phyloP scores from a whole-genome alignment of 2,797 vertebrate genomes.

The Thunnus albacares region DNA sequence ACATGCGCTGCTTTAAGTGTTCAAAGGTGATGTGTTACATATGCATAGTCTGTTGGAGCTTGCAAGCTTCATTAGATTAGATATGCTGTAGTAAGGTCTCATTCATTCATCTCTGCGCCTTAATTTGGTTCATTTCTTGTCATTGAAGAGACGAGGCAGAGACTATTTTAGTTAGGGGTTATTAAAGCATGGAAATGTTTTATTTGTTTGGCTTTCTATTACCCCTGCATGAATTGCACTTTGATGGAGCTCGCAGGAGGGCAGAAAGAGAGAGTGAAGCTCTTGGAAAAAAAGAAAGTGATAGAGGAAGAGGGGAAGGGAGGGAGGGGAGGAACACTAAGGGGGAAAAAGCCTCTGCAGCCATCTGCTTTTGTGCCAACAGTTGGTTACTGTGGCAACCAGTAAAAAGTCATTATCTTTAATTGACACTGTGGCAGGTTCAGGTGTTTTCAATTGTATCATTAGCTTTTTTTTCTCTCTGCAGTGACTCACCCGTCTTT shows the following conservation, averaged over 20 bases:
- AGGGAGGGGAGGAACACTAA: background rate
- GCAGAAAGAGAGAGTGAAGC: conserved; percentile 42
- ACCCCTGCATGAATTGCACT: conserved; percentile 50
- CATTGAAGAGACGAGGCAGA: conserved; percentile 25
- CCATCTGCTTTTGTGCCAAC: conserved; percentile 79
- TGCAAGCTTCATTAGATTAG: conserved; percentile 5
- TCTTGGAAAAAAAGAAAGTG: conserved; percentile 43
- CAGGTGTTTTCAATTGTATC: conserved; percentile 85
- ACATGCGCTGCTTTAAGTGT: conserved; percentile 28
- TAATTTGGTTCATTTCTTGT: conserved; percentile 23
- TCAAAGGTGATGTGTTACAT: conserved; percentile 28
- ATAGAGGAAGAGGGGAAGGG: conserved; percentile 34
- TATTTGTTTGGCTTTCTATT: conserved; percentile 53
- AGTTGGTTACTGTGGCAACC: conserved; percentile 86
- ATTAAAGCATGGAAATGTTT: conserved; percentile 46
- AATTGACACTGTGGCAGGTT: conserved; percentile 85
- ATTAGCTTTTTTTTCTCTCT: conserved; percentile 60
- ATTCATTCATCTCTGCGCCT: conserved; percentile 27
- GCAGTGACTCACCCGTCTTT: conserved; percentile 74
- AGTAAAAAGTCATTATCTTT: conserved; percentile 85
- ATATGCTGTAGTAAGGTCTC: conserved; percentile 4
- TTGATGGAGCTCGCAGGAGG: conserved; percentile 25
- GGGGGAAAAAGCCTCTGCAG: conserved; percentile 42
- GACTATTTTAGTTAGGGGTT: conserved; percentile 34
- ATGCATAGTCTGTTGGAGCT: conserved; percentile 13